These are phyloP conservation scores for Ryuthela nishihirai DNA, from an alignment of 2,888 invertebrate species.

Conservation along the genomic window DNA sequence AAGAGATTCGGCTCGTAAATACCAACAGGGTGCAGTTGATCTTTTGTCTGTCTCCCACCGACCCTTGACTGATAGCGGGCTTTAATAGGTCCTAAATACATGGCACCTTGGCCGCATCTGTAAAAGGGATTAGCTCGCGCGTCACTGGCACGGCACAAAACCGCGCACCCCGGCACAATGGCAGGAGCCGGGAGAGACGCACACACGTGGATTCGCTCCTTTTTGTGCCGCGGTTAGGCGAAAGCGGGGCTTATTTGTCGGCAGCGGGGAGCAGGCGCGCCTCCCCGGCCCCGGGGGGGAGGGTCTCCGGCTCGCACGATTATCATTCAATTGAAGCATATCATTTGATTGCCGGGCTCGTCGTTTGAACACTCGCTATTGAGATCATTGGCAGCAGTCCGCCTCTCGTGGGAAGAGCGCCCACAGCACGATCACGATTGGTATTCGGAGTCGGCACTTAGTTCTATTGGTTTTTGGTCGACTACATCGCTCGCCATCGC, in stretches of 20 bases:
- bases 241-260: slow-evolving; percentile 30
- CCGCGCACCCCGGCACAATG: too few species aligned
- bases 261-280: slow-evolving; percentile 7
- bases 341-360: slow-evolving; percentile 29
- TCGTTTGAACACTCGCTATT: too few species aligned
- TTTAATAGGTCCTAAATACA: slow-evolving; percentile 39
- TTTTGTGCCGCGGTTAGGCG: slow-evolving; percentile 4
- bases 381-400: too few species aligned
- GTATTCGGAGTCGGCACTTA: too few species aligned
- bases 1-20: slow-evolving; percentile 31
- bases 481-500: too few species aligned
- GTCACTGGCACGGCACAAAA: slow-evolving; percentile 24
- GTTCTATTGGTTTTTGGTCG: too few species aligned
- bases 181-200: too few species aligned
- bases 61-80: slow-evolving; percentile 39
- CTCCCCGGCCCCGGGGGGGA: background rate
- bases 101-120: slow-evolving; percentile 36
- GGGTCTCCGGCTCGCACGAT: slow-evolving; percentile 18
- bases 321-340: slow-evolving; percentile 27
- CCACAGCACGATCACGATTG: too few species aligned
- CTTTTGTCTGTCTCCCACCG: slow-evolving; percentile 11
- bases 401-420: too few species aligned
- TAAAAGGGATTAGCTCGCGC: slow-evolving; percentile 33
- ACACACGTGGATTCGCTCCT: slow-evolving; percentile 16
- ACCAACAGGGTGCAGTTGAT: slow-evolving; percentile 22